Percentiles rank a stretch among this genome's conserved stretches.
Evolutionary conservation across 2,888 invertebrate species (phyloP).

Genomic region (Ophioninae sp.): DNA sequence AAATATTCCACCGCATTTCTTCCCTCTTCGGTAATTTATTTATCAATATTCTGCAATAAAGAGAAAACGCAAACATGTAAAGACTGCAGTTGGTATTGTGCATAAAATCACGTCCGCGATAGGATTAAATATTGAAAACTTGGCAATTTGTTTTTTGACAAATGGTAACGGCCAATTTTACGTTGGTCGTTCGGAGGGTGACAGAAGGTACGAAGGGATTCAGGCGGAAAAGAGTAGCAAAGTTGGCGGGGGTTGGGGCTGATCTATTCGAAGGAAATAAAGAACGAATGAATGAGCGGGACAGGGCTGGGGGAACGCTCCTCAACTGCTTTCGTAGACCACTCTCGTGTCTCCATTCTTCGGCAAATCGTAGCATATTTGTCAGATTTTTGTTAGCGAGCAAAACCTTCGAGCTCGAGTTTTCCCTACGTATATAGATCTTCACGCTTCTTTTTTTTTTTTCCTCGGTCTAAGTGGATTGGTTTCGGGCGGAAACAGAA

Average conservation of each 20-base stretch:
- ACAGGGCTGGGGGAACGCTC: slow-evolving; percentile 8
- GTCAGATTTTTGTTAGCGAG: slow-evolving; percentile 80
- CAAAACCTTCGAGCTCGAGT: slow-evolving; percentile 67
- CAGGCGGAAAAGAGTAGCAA: slow-evolving; percentile 25
- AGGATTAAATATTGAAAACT: not conserved
- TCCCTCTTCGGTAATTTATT: too few species aligned
- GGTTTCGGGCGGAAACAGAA: slow-evolving; percentile 72
- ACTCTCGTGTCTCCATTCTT: slow-evolving; percentile 75
- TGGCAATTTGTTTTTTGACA: not conserved
- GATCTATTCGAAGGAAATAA: slow-evolving; percentile 37
- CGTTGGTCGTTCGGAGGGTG: slow-evolving; percentile 11
- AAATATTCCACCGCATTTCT: too few species aligned
- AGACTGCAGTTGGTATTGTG: not conserved
- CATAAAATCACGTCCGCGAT: not conserved
- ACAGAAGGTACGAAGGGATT: slow-evolving; percentile 38
- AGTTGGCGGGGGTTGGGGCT: not conserved
- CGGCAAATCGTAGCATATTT: slow-evolving; percentile 80
- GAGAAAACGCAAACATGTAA: too few species aligned
- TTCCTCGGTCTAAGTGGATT: slow-evolving; percentile 76
- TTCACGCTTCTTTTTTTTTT: slow-evolving; percentile 42
- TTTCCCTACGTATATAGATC: slow-evolving; percentile 27
- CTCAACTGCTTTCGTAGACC: slow-evolving; percentile 51
- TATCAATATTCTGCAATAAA: too few species aligned
- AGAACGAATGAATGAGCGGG: slow-evolving; percentile 46
- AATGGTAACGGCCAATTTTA: slow-evolving; percentile 11